Evolutionary conservation across 2,113 vertebrate species (phyloP).

Genomic region (Gadus macrocephalus): DNA sequence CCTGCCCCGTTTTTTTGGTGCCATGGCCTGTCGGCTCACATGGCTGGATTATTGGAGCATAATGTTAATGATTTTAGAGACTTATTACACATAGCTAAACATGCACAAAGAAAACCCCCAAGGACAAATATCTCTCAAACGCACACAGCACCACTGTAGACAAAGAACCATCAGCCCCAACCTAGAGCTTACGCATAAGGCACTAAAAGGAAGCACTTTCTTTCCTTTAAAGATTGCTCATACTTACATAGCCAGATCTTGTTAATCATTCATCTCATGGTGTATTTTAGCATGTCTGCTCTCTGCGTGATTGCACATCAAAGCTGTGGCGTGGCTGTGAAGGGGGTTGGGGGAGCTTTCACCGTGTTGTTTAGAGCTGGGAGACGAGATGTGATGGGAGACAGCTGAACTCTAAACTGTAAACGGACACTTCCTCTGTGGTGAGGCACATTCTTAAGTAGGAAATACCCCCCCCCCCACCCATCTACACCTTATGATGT

Average conservation of each 20-base stretch:
- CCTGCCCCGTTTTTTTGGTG: constrained; percentile 43
- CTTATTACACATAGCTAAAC: constrained; percentile 40
- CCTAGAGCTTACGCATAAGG: not conserved
- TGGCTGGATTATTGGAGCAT: constrained; percentile 54
- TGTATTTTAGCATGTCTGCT: constrained; percentile 46
- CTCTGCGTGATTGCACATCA: constrained; percentile 58
- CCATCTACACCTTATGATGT: constrained; percentile 54
- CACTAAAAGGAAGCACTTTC: constrained; percentile 4
- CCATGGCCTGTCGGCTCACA: constrained; percentile 47
- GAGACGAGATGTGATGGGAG: constrained; percentile 60
- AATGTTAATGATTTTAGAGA: constrained; percentile 40
- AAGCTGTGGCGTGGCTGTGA: constrained; percentile 28
- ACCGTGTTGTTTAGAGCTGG: constrained; percentile 39
- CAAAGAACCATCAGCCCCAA: constrained; percentile 8
- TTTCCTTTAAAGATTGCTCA: constrained; percentile 3
- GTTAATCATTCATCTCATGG: constrained; percentile 43
- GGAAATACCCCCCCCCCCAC: constrained; percentile 47
- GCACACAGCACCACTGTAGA: constrained; percentile 16
- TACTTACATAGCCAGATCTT: constrained; percentile 23
- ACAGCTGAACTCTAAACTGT: constrained; percentile 56
- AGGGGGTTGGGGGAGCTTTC: constrained; percentile 28
- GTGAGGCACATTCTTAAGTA: constrained; percentile 24
- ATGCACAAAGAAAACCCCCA: constrained; percentile 43
- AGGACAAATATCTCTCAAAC: constrained; percentile 52
- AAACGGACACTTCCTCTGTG: constrained; percentile 64